These are phyloP conservation scores for Hyppa rectilinea DNA, from an alignment of 2,888 invertebrate species.

Conservation along the genomic window DNA sequence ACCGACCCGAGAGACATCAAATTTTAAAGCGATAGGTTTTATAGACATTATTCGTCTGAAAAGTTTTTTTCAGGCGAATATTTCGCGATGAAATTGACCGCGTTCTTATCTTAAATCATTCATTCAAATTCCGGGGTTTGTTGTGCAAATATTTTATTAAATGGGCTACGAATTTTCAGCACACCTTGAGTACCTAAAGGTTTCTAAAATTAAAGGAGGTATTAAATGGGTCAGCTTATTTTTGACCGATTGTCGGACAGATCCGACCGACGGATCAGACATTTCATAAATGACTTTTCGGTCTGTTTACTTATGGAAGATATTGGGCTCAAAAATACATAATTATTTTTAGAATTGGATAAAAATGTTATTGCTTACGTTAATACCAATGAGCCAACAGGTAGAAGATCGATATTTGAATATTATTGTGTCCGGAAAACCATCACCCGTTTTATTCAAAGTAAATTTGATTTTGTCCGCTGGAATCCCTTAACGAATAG, in stretches of 20 bases:
- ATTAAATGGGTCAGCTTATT: conserved; percentile 23
- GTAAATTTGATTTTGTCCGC: not conserved
- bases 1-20: conserved; percentile 51
- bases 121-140: conserved; percentile 38
- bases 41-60: conserved; percentile 19
- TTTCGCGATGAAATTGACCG: conserved; percentile 43
- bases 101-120: conserved; percentile 36
- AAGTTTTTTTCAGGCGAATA: conserved; percentile 35
- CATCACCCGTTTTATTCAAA: not conserved
- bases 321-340: conserved; percentile 3
- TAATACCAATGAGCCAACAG: not conserved
- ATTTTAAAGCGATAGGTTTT: conserved; percentile 53
- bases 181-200: not conserved
- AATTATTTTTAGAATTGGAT: not conserved
- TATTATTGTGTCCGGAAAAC: not conserved
- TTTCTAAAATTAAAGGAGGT: conserved; percentile 15
- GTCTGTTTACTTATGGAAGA: conserved; percentile 5
- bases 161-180: not conserved
- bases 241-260: conserved; percentile 6
- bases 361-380: not conserved
- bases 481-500: not conserved
- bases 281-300: conserved; percentile 18
- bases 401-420: not conserved
- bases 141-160: conserved; percentile 46
- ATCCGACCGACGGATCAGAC: conserved; percentile 3